phyloP scores from a whole-genome alignment of 2,113 vertebrate species.

The Ptilorrhoa leucosticta region DNA sequence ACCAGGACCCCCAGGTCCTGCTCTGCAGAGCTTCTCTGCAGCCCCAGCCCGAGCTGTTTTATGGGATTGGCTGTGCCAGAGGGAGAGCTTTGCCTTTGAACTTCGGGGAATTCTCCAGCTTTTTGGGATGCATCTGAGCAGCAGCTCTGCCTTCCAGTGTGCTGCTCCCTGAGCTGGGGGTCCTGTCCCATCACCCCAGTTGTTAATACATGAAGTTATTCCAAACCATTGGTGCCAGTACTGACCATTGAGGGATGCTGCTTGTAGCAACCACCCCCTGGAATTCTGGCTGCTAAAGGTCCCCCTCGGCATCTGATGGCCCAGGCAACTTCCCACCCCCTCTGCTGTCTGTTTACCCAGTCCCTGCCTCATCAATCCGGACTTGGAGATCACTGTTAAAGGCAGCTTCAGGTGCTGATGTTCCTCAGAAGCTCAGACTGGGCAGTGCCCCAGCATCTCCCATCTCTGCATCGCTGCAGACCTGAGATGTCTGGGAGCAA shows the following conservation, averaged over 20 bases:
- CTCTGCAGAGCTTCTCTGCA: not conserved
- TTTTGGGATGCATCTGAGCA: not conserved
- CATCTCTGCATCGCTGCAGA: not conserved
- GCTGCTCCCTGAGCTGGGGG: not conserved
- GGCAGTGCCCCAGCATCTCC: not conserved
- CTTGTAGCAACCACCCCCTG: not conserved
- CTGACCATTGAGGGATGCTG: not conserved
- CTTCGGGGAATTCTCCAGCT: not conserved
- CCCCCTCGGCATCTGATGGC: not conserved
- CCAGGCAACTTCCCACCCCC: not conserved
- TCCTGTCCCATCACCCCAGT: not conserved
- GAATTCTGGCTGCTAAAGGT: not conserved
- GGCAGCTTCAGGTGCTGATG: not conserved
- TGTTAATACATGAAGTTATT: not conserved
- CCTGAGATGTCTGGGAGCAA: not conserved
- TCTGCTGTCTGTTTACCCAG: not conserved
- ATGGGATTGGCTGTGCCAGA: not conserved
- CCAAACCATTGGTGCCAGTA: fast-evolving
- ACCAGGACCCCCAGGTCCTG: not conserved
- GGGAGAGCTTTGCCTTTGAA: not conserved
- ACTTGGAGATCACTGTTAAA: not conserved
- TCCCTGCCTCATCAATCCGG: fast-evolving
- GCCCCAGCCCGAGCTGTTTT: not conserved
- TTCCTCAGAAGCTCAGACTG: not conserved
- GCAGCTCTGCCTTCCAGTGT: not conserved